Percentiles rank a stretch among this genome's conserved stretches.
These are phyloP conservation scores for Hormaphis cornu DNA, from an alignment of 1,140 invertebrate genomes.

Conservation along the genomic window DNA sequence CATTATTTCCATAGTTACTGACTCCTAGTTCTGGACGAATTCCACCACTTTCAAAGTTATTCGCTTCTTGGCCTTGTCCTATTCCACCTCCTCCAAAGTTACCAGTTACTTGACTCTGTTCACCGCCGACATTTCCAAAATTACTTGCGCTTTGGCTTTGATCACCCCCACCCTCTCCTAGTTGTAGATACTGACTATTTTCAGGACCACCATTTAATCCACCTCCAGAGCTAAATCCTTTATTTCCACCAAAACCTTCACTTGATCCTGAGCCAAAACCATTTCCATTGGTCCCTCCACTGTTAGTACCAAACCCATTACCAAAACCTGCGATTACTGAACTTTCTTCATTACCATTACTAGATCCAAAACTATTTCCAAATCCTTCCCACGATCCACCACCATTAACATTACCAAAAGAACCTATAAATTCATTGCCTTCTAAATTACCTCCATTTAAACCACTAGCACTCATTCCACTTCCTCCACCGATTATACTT, in stretches of 20 bases:
- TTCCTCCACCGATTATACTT: neutral
- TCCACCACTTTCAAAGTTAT: neutral
- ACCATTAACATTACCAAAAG: neutral
- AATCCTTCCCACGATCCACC: neutral
- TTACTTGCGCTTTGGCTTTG: no score
- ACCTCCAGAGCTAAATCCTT: neutral
- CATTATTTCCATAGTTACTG: neutral
- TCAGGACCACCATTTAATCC: slow-evolving; percentile 21
- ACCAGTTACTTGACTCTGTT: no score
- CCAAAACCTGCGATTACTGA: neutral
- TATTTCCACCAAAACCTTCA: neutral
- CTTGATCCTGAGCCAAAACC: slow-evolving; percentile 8
- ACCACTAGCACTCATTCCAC: neutral
- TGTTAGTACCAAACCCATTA: slow-evolving; percentile 13
- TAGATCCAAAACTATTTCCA: neutral
- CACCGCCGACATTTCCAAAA: no score
- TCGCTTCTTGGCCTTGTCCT: neutral
- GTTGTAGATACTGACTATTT: neutral
- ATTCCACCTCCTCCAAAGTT: neutral
- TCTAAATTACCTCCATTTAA: neutral
- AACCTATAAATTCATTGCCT: neutral
- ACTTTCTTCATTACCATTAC: neutral
- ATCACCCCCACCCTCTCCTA: no score
- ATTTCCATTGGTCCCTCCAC: neutral
- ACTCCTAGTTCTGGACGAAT: neutral